phyloP scores from a whole-genome alignment of 2,797 vertebrate genomes.

The Girardinus metallicus region DNA sequence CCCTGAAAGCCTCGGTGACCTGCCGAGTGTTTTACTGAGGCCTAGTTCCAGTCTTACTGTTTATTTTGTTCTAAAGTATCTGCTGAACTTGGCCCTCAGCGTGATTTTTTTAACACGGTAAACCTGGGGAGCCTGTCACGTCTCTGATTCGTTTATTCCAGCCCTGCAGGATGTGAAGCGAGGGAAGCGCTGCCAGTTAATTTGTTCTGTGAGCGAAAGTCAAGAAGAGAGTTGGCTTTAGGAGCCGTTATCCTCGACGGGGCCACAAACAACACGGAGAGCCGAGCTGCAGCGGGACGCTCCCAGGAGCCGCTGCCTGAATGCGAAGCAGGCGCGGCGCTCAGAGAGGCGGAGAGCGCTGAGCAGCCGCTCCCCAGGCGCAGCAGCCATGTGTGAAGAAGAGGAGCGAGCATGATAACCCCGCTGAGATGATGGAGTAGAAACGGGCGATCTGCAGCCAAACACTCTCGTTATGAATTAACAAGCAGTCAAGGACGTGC shows the following conservation, averaged over 20 bases:
- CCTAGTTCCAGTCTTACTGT: not conserved
- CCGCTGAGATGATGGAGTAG: not conserved
- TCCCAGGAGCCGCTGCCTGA: conserved; percentile 1
- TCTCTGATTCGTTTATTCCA: not conserved
- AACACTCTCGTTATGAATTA: conserved; percentile 9
- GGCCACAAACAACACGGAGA: not conserved
- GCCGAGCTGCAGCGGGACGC: not conserved
- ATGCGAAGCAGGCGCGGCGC: conserved; percentile 9
- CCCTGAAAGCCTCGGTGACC: not conserved
- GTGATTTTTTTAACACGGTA: too few species aligned
- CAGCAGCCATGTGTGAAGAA: conserved; percentile 8
- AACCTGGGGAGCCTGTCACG: not conserved
- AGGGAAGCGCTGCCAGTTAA: conserved; percentile 3
- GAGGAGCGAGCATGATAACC: conserved; percentile 7
- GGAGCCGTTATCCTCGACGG: not conserved
- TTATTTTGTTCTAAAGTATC: not conserved
- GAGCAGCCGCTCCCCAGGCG: conserved; percentile 9
- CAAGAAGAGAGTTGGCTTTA: conserved; percentile 2
- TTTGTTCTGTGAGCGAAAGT: conserved; percentile 12
- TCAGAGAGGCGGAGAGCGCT: not conserved
- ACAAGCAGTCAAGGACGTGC: conserved; percentile 6
- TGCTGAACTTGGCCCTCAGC: not conserved
- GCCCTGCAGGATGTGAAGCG: not conserved
- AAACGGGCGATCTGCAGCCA: not conserved
- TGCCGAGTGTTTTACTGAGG: not conserved